Evolutionary conservation across 37 sponge, comb jelly and placozoan genomes (phyloP).

Genomic region (Cladorhizidae sp.): DNA sequence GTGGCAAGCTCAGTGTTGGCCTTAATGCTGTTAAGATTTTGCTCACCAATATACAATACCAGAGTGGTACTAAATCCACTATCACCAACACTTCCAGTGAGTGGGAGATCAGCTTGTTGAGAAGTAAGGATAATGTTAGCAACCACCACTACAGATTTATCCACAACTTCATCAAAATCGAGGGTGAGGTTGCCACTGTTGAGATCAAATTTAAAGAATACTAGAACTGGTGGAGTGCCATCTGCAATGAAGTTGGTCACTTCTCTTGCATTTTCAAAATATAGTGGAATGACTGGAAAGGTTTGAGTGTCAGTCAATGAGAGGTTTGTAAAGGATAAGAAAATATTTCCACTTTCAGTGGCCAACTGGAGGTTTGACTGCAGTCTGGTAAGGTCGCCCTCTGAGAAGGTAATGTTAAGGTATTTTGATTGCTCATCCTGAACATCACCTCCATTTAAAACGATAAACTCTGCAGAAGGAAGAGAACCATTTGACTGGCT

Average conservation of each 20-base stretch:
- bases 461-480: constrained; percentile 30
- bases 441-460: constrained; percentile 74
- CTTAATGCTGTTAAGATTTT: constrained; percentile 74
- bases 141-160: constrained; percentile 18
- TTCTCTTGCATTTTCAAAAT: constrained; percentile 38
- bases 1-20: constrained; percentile 63
- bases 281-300: constrained; percentile 40
- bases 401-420: constrained; percentile 62
- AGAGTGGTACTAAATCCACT: constrained; percentile 30
- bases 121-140: constrained; percentile 50
- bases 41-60: constrained; percentile 28
- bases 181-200: constrained; percentile 61
- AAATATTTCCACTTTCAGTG: constrained; percentile 34
- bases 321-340: constrained; percentile 70
- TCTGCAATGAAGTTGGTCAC: constrained; percentile 47
- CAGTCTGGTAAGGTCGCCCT: constrained; percentile 47
- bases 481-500: constrained; percentile 40
- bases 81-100: constrained; percentile 44
- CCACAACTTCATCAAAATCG: constrained; percentile 79
- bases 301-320: constrained; percentile 71
- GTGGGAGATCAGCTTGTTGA: background rate
- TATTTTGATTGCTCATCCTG: constrained; percentile 35
- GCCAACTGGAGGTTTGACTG: constrained; percentile 64
- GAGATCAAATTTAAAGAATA: constrained; percentile 69
- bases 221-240: constrained; percentile 64